Conservation (phyloP, 2,888 invertebrate species). For the Perizoma affinitatum region DNA sequence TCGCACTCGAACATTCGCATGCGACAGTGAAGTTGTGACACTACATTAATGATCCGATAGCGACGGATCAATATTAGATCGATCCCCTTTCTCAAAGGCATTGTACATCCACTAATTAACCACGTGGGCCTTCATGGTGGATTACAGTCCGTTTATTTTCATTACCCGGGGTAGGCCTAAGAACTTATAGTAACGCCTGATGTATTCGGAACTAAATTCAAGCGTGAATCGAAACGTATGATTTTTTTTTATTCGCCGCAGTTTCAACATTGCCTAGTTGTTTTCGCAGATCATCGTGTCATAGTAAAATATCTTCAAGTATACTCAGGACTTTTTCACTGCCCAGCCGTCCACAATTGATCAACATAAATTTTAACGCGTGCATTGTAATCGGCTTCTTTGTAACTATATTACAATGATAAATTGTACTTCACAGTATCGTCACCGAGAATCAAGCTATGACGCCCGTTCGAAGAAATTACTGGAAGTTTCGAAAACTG, state of each 20-base stretch:
- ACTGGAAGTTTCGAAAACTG: conserved; percentile 71
- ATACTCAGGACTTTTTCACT: no score
- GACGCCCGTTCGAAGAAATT: conserved; percentile 71
- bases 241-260: no score
- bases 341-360: no score
- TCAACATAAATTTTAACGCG: not conserved
- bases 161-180: not conserved
- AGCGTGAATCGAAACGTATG: no score
- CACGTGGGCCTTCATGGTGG: not conserved
- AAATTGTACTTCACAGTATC: conserved; percentile 55
- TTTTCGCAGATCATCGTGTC: no score
- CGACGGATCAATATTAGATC: conserved; percentile 33
- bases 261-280: no score
- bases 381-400: conserved; percentile 6
- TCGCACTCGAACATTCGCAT: conserved; percentile 51
- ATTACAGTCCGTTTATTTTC: not conserved
- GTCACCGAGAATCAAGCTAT: conserved; percentile 67
- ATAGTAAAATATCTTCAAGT: no score
- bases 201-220: no score
- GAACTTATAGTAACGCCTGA: not conserved
- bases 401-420: conserved; percentile 9
- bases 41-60: conserved; percentile 50
- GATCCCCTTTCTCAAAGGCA: conserved; percentile 7
- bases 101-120: not conserved
- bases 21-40: conserved; percentile 59